Conservation (phyloP, 1,140 invertebrate species). For the Carcinoscorpius rotundicauda region DNA sequence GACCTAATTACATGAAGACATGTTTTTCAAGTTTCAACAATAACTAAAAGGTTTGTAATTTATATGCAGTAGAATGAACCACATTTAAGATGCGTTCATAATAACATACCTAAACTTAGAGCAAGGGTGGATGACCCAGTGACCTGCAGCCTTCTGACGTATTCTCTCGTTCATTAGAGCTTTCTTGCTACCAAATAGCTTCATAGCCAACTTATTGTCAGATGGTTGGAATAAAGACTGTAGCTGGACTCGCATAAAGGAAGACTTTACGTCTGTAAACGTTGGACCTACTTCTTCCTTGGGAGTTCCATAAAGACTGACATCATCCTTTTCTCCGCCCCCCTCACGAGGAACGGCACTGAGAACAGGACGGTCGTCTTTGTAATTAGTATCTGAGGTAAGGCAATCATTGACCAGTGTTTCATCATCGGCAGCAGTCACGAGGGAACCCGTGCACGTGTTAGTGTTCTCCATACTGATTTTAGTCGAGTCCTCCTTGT, state of each 20-base stretch:
- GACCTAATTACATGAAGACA: too few relatives aligned
- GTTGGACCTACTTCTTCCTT: slow-evolving; percentile 84
- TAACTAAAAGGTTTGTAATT: too few relatives aligned
- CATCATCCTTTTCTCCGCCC: slow-evolving; percentile 53
- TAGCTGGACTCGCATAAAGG: slow-evolving; percentile 86
- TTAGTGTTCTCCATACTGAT: slow-evolving; percentile 32
- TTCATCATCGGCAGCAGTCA: slow-evolving; percentile 15
- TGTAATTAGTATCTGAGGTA: slow-evolving; percentile 44
- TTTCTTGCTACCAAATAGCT: slow-evolving; percentile 90
- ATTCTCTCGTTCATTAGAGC: slow-evolving; percentile 86
- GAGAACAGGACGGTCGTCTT: slow-evolving; percentile 24
- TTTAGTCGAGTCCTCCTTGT: slow-evolving; percentile 18
- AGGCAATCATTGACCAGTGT: slow-evolving; percentile 58
- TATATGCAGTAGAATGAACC: too few relatives aligned
- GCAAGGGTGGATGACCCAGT: slow-evolving; percentile 92
- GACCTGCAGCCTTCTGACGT: slow-evolving; percentile 80
- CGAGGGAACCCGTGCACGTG: slow-evolving; percentile 49
- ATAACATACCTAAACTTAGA: slow-evolving; percentile 79
- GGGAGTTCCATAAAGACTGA: slow-evolving; percentile 91
- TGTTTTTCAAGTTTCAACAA: too few relatives aligned
- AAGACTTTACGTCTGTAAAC: slow-evolving; percentile 57
- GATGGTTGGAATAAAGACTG: slow-evolving; percentile 91
- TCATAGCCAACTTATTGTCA: slow-evolving; percentile 94
- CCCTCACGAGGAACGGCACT: not conserved
- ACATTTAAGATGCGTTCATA: not conserved